These are phyloP conservation scores for Probaryconus sp. DNA, from an alignment of 1,140 invertebrate species.

Conservation along the genomic window DNA sequence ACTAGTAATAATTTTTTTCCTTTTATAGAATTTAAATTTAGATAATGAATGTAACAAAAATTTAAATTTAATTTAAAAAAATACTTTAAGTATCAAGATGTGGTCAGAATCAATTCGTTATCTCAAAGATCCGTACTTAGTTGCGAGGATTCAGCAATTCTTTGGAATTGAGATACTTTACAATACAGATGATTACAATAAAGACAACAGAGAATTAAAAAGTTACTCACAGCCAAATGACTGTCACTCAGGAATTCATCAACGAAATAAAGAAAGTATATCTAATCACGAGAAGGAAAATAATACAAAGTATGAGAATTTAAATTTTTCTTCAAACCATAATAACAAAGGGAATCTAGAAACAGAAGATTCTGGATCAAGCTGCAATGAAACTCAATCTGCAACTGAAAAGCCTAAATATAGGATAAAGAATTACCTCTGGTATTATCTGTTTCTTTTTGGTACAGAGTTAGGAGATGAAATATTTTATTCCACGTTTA, in stretches of 20 bases:
- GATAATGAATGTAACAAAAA: conserved; percentile 2
- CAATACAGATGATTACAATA: conserved; percentile 23
- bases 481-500: conserved; percentile 91
- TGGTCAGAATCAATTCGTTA: conserved; percentile 78
- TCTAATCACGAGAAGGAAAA: conserved; percentile 1
- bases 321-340: conserved; percentile 10
- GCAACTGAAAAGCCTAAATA: conserved; percentile 58
- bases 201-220: conserved; percentile 4
- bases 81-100: conserved; percentile 55
- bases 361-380: conserved; percentile 41
- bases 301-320: background rate
- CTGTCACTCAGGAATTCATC: too few species aligned
- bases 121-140: conserved; percentile 83
- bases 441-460: conserved; percentile 91
- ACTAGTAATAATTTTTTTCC: too few species aligned
- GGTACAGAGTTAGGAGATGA: conserved; percentile 92
- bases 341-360: conserved; percentile 17
- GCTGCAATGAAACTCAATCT: conserved; percentile 20
- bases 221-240: background rate
- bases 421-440: conserved; percentile 87
- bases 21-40: too few species aligned
- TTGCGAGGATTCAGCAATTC: conserved; percentile 84
- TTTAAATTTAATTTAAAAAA: conserved; percentile 4
- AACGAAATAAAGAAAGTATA: conserved; percentile 7
- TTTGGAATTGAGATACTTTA: conserved; percentile 82